Evolutionary conservation across 2,797 vertebrate genomes (phyloP).

Genomic region (Capromys pilorides): DNA sequence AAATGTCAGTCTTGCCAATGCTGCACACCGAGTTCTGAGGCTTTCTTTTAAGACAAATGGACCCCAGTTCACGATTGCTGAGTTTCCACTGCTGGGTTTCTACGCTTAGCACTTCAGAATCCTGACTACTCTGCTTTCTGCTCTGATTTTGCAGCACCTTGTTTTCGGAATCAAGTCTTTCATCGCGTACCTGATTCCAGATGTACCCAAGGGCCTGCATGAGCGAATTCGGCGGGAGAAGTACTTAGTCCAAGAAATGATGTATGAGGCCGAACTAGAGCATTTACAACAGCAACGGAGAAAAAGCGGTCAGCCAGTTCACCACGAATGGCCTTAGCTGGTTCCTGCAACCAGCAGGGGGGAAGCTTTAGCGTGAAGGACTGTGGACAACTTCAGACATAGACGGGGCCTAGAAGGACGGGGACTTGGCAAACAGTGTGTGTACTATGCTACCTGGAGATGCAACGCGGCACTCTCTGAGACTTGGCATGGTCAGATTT

Average conservation of each 20-base stretch:
- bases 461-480: slow-evolving; percentile 53
- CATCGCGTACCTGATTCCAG: slow-evolving; percentile 98
- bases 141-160: slow-evolving; percentile 91
- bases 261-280: slow-evolving; percentile 98
- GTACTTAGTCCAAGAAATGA: slow-evolving; percentile 99
- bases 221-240: slow-evolving; percentile 98
- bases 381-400: slow-evolving; percentile 26
- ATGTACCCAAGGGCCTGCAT: slow-evolving; percentile 97
- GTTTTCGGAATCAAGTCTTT: slow-evolving; percentile 99
- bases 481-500: slow-evolving; percentile 56
- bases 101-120: neutral
- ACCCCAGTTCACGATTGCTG: neutral
- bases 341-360: slow-evolving; percentile 53
- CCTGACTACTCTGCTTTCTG: slow-evolving; percentile 63
- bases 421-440: neutral
- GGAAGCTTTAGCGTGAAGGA: neutral
- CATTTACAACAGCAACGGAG: slow-evolving; percentile 97
- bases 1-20: neutral
- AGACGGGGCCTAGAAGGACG: slow-evolving; percentile 10
- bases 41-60: slow-evolving; percentile 23
- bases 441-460: slow-evolving; percentile 67
- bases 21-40: neutral
- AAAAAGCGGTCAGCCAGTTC: slow-evolving; percentile 95
- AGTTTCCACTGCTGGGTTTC: too few relatives aligned
- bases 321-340: slow-evolving; percentile 99